Percentiles rank a stretch among this genome's conserved stretches.
These are phyloP conservation scores for Philotrypesis tridentata DNA, from an alignment of 1,140 invertebrate species.

Conservation along the genomic window DNA sequence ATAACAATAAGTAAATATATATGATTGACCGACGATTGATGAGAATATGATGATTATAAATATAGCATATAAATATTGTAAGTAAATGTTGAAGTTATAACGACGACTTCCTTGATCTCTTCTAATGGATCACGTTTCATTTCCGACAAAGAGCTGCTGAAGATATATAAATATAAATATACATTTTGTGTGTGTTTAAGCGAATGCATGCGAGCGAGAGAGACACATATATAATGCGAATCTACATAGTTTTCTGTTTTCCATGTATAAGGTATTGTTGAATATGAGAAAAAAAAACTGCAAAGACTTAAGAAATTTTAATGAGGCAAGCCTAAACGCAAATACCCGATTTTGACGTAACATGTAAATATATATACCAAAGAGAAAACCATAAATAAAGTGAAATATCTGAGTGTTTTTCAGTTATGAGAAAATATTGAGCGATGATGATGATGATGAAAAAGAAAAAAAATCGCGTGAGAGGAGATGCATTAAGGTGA, in stretches of 20 bases:
- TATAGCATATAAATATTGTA: conserved; percentile 43
- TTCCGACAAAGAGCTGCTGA: neutral
- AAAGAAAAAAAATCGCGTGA: neutral
- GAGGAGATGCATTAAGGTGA: conserved; percentile 7
- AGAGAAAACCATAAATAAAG: neutral
- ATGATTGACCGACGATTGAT: no score
- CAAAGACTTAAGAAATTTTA: conserved; percentile 32
- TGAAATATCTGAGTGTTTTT: conserved; percentile 22
- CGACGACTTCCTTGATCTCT: conserved; percentile 29
- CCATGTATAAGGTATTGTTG: conserved; percentile 4
- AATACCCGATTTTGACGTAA: conserved; percentile 32
- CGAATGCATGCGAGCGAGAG: neutral
- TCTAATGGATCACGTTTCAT: neutral
- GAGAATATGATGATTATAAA: conserved; percentile 2
- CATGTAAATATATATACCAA: conserved; percentile 42
- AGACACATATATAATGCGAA: neutral
- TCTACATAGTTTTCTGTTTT: conserved; percentile 33
- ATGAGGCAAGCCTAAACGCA: conserved; percentile 29
- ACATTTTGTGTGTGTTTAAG: neutral
- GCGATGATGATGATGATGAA: neutral
- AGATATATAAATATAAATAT: neutral
- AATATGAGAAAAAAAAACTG: conserved; percentile 24
- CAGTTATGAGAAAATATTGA: neutral
- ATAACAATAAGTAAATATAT: conserved; percentile 31
- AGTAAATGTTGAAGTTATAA: conserved; percentile 42